Evolutionary conservation across 2,113 vertebrate species (phyloP).

Genomic region (Petaurus breviceps): DNA sequence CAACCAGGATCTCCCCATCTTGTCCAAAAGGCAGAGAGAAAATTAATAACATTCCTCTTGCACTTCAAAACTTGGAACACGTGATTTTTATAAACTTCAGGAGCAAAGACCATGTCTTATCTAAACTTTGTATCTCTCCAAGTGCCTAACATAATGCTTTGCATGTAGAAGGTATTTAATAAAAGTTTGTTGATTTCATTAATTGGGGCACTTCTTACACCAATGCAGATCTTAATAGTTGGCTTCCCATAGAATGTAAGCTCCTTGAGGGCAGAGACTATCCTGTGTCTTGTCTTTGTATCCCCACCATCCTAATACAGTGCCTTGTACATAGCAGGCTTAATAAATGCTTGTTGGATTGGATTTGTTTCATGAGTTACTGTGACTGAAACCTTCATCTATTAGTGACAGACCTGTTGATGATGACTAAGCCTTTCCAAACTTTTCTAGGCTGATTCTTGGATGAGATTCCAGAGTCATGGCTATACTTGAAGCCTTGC

Average conservation of each 20-base stretch:
- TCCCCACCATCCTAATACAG: neutral
- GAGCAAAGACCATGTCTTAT: neutral
- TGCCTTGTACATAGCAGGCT: neutral
- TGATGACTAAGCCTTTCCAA: neutral
- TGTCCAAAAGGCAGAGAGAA: neutral
- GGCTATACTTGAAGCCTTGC: neutral
- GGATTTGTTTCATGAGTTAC: neutral
- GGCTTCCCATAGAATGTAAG: neutral
- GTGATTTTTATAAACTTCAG: neutral
- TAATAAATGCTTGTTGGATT: neutral
- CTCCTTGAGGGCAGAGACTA: neutral
- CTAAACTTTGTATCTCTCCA: neutral
- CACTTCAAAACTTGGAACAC: neutral
- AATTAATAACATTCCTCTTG: neutral
- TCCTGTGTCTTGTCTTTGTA: neutral
- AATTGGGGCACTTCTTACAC: neutral
- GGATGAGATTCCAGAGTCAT: neutral
- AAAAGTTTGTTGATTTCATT: neutral
- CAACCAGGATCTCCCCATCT: neutral
- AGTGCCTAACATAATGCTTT: neutral
- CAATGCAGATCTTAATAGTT: neutral
- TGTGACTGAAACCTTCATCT: neutral
- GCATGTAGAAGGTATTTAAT: neutral
- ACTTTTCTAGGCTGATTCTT: neutral
- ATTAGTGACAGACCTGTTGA: neutral